These are phyloP conservation scores for Artibeus jamaicensis DNA, from an alignment of 2,797 vertebrate genomes.

Conservation along the genomic window DNA sequence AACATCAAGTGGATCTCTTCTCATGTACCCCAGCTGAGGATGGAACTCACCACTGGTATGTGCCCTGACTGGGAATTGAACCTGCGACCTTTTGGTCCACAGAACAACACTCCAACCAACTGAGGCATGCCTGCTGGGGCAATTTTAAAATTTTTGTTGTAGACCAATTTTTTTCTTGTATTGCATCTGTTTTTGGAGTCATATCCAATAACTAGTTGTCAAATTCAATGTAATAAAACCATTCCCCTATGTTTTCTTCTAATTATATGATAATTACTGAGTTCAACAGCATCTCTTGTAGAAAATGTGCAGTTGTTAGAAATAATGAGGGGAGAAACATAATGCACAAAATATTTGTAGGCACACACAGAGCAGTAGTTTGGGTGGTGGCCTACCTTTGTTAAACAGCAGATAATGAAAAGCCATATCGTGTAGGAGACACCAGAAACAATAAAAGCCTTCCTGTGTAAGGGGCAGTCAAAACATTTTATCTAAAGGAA, in stretches of 20 bases:
- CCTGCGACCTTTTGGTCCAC: no score
- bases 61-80: no score
- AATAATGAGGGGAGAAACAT: not conserved
- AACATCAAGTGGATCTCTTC: no score
- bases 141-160: not conserved
- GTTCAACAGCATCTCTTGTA: not conserved
- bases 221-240: not conserved
- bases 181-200: not conserved
- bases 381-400: not conserved
- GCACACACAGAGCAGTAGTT: not conserved
- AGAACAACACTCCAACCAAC: no score
- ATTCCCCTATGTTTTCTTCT: not conserved
- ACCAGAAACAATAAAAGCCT: not conserved
- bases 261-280: not conserved
- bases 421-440: not conserved
- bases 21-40: no score
- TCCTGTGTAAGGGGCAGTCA: not conserved
- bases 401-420: not conserved
- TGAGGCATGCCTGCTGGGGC: no score
- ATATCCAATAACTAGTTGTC: not conserved
- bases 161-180: not conserved
- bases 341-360: no score
- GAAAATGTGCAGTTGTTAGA: not conserved
- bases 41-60: no score
- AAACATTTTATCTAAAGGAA: not conserved